Evolutionary conservation across 2,113 vertebrate genomes (phyloP).

Genomic region (Halcyon malimbica): DNA sequence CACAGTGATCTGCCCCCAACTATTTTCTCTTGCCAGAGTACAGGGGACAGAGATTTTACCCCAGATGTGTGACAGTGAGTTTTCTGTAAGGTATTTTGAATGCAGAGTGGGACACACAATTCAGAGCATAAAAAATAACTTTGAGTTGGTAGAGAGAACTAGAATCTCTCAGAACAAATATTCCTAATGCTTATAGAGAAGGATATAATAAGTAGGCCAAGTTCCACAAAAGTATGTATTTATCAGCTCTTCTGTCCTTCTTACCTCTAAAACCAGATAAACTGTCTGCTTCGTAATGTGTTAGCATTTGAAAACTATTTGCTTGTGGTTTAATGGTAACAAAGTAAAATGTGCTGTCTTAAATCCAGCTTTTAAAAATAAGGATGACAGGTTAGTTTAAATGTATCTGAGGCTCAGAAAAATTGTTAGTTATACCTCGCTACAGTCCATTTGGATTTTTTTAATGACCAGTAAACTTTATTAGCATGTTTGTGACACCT

Average conservation of each 20-base stretch:
- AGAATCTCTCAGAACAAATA: neutral
- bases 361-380: neutral
- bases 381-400: neutral
- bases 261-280: neutral
- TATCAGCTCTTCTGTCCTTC: neutral
- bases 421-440: neutral
- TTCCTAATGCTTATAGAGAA: neutral
- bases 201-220: neutral
- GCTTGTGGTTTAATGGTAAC: neutral
- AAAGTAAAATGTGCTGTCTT: neutral
- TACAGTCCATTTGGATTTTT: neutral
- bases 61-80: neutral
- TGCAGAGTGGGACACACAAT: neutral
- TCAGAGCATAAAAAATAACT: neutral
- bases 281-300: neutral
- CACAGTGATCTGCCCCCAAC: neutral
- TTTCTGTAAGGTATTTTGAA: neutral
- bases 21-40: neutral
- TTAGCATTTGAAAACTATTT: neutral
- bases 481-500: neutral
- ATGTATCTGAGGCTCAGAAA: neutral
- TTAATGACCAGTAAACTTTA: neutral
- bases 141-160: neutral
- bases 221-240: neutral
- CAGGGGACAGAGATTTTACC: neutral